These are phyloP conservation scores for Pheosia tremula DNA, from an alignment of 2,888 invertebrate genomes.

Conservation along the genomic window DNA sequence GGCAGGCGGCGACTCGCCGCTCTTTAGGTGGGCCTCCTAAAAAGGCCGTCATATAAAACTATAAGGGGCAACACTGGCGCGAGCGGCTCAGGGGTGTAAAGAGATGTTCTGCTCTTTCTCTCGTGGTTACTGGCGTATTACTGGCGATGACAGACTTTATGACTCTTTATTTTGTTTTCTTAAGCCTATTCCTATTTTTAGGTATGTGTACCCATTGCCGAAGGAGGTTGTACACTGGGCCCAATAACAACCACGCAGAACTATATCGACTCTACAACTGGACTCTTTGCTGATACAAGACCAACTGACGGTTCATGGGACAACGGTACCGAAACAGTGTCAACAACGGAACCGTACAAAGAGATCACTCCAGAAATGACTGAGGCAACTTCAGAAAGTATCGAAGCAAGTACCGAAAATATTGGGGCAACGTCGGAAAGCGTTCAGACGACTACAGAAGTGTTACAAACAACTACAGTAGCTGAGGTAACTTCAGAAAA, in stretches of 20 bases:
- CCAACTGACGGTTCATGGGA: not conserved
- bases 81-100: no score
- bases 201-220: conserved; percentile 38
- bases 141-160: no score
- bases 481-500: not conserved
- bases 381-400: not conserved
- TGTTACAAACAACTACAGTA: not conserved
- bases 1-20: no score
- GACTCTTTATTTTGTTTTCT: no score
- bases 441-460: conserved; percentile 8
- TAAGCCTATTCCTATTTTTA: conserved; percentile 9
- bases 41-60: no score
- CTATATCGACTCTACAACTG: not conserved
- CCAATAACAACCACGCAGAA: conserved; percentile 5
- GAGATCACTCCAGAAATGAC: not conserved
- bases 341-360: not conserved
- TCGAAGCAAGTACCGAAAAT: conserved; percentile 5
- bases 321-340: not conserved
- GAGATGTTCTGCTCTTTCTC: no score
- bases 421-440: not conserved
- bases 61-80: no score
- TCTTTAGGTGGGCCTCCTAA: no score
- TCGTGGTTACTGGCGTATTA: no score
- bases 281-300: not conserved
- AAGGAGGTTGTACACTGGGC: conserved; percentile 45